A percentile compares a stretch with the other conserved stretches of the same genome.
Evolutionary conservation across 2,888 invertebrate genomes (phyloP).

Genomic region (Stratiomys singularior): DNA sequence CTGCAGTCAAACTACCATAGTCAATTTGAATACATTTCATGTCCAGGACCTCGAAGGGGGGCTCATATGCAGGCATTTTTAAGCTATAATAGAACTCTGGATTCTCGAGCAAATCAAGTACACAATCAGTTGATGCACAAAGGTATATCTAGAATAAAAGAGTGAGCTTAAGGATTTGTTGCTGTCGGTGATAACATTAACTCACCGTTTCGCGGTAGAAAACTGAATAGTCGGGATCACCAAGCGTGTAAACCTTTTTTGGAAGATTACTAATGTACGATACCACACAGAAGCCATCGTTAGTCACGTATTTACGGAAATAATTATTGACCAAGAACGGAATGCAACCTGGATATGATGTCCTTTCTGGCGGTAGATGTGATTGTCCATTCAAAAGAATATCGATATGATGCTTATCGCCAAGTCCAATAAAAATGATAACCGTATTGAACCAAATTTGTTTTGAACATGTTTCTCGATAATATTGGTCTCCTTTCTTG

Average conservation of each 20-base stretch:
- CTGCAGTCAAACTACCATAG: constrained; percentile 15
- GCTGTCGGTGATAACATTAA: neutral
- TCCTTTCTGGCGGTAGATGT: neutral
- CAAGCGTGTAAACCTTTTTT: neutral
- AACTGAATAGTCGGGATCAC: constrained; percentile 10
- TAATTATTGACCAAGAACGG: constrained; percentile 20
- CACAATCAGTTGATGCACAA: constrained; percentile 19
- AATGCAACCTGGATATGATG: constrained; percentile 3
- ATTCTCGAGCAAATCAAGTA: constrained; percentile 6
- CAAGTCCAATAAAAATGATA: constrained; percentile 30
- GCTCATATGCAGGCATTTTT: neutral
- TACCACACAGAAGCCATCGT: constrained; percentile 30
- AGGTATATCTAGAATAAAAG: constrained; percentile 1
- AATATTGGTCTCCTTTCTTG: neutral
- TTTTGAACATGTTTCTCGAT: constrained; percentile 29
- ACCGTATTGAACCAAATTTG: constrained; percentile 21
- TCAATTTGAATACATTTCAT: neutral
- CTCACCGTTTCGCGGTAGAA: constrained; percentile 30
- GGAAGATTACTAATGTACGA: neutral
- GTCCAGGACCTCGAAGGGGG: neutral
- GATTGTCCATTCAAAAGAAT: neutral
- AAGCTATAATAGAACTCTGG: neutral
- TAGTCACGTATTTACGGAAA: neutral
- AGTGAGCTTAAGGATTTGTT: neutral
- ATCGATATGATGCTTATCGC: constrained; percentile 31